Conservation (phyloP, 2,797 vertebrate species). For the Merluccius polli region DNA sequence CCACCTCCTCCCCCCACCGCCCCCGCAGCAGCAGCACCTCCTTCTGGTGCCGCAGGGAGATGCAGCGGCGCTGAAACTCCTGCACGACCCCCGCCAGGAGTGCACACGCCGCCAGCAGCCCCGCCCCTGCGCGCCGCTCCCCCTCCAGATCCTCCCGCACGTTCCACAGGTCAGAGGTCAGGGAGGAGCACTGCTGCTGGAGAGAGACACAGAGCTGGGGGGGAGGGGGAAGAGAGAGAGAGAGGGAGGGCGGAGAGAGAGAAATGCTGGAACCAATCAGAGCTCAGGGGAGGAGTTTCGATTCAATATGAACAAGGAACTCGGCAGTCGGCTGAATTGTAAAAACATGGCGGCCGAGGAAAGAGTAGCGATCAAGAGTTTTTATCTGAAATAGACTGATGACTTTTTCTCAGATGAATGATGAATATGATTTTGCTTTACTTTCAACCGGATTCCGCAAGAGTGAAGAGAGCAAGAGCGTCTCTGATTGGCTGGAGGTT, state of each 20-base stretch:
- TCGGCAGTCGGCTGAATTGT: too few relatives aligned
- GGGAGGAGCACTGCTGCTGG: conserved; percentile 21
- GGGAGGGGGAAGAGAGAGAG: conserved; percentile 4
- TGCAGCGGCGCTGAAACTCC: conserved; percentile 28
- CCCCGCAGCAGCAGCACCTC: conserved; percentile 16
- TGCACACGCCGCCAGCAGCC: conserved; percentile 36
- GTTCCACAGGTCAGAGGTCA: conserved; percentile 52
- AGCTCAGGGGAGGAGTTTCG: too few relatives aligned
- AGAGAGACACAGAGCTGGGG: conserved; percentile 34
- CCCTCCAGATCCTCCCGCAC: conserved; percentile 24
- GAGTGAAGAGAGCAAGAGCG: too few relatives aligned
- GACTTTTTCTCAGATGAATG: too few relatives aligned
- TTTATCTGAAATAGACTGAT: too few relatives aligned
- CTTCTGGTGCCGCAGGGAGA: conserved; percentile 48
- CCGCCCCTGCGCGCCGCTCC: conserved; percentile 11
- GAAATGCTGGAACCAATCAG: too few relatives aligned
- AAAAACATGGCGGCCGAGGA: too few relatives aligned
- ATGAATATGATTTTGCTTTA: too few relatives aligned
- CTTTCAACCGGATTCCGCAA: too few relatives aligned
- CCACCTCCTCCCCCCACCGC: conserved; percentile 36
- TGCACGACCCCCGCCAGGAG: conserved; percentile 47
- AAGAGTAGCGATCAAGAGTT: too few relatives aligned
- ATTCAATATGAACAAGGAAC: too few relatives aligned
- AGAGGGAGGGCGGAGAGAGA: not conserved
- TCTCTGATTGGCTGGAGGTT: too few relatives aligned